A percentile compares a stretch with the other conserved stretches of the same genome.
These are phyloP conservation scores for Brenthis hecate DNA, from an alignment of 2,888 invertebrate species.

Conservation along the genomic window DNA sequence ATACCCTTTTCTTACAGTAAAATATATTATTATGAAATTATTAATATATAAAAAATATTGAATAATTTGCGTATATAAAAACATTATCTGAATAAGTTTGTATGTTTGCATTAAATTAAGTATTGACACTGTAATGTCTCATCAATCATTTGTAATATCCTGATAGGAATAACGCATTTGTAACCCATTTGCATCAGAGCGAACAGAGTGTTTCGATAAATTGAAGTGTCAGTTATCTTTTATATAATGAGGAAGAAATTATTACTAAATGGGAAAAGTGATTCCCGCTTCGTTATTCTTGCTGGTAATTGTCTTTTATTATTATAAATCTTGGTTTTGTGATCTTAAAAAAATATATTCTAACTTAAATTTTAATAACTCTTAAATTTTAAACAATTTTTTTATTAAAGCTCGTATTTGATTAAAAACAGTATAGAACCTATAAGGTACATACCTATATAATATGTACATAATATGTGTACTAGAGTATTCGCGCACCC, in stretches of 20 bases:
- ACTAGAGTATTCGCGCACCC: conserved; percentile 45
- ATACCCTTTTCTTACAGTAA: conserved; percentile 32
- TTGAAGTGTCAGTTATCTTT: conserved; percentile 65
- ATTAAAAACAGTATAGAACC: neutral
- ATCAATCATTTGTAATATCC: conserved; percentile 60
- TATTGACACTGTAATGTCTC: conserved; percentile 57
- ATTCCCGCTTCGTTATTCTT: conserved; percentile 40
- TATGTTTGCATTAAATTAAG: conserved; percentile 56
- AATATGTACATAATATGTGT: neutral
- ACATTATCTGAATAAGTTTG: conserved; percentile 39
- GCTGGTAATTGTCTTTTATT: conserved; percentile 3
- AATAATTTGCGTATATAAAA: conserved; percentile 24
- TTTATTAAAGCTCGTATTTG: neutral
- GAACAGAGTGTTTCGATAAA: conserved; percentile 55
- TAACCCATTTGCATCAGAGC: conserved; percentile 55
- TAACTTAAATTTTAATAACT: neutral
- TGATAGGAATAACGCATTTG: conserved; percentile 60
- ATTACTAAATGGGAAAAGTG: conserved; percentile 49
- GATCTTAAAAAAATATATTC: neutral
- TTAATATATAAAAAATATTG: neutral
- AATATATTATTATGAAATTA: conserved; percentile 9
- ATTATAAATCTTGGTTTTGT: neutral
- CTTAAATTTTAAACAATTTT: neutral
- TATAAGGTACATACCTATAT: neutral
- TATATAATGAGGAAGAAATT: conserved; percentile 55